Conservation (phyloP, 2,113 vertebrate species). For the Poecile atricapillus region DNA sequence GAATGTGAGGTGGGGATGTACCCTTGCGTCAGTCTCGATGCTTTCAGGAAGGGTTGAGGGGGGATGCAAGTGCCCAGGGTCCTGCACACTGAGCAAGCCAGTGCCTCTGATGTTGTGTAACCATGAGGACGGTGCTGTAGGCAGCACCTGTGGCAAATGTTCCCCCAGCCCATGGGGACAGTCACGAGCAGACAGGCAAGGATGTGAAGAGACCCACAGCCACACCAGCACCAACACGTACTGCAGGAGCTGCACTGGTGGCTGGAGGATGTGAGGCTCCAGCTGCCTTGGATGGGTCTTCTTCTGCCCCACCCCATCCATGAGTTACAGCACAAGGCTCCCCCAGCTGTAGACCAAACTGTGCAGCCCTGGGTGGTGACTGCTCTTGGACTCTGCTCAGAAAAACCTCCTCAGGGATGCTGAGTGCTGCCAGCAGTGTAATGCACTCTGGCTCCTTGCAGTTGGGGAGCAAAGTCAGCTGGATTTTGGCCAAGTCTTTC, state of each 20-base stretch:
- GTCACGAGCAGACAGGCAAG: accelerated
- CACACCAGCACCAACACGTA: accelerated
- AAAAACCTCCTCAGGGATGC: not conserved
- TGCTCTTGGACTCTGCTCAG: not conserved
- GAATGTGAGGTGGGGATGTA: not conserved
- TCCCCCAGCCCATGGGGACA: not conserved
- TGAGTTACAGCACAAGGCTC: not conserved
- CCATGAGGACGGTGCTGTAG: accelerated
- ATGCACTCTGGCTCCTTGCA: constrained; percentile 1
- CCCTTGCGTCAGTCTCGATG: not conserved
- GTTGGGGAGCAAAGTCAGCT: constrained; percentile 24
- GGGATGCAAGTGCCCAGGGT: not conserved
- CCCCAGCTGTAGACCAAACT: constrained; percentile 14
- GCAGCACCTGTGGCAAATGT: accelerated
- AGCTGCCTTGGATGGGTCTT: not conserved
- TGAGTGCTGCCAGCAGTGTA: constrained; percentile 22
- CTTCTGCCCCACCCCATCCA: not conserved
- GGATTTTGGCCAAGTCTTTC: constrained; percentile 33
- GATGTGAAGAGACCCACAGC: not conserved
- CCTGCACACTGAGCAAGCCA: not conserved
- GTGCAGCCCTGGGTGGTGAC: not conserved
- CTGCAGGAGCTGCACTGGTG: not conserved
- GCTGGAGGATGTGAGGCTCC: not conserved
- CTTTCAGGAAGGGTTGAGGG: not conserved
- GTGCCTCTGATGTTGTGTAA: not conserved